Evolutionary conservation across 2,888 invertebrate genomes (phyloP), one percentile per base, ranked within the genome.

Genomic region (Rotaria socialis): DNA sequence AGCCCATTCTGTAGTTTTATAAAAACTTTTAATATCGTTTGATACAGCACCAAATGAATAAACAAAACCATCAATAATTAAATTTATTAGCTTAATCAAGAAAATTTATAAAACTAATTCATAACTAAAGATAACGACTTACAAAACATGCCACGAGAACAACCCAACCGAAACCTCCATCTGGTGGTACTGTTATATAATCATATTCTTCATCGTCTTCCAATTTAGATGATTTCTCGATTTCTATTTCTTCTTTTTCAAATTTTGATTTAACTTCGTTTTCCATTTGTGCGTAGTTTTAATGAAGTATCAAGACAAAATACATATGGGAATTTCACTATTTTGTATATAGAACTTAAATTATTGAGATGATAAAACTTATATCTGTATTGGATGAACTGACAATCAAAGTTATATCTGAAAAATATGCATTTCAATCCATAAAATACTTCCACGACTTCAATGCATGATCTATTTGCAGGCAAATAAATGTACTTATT

Each of bases 61-160:
- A 86, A 96, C 95, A 89, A 97, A 95, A 67, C 98, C 98, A 90
- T 98, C 98, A 35, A 97, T 96, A 84, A 97, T 93, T 84, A 96
- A 43, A 91, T 97, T 96, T 0, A 56, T 84, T 16, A 55, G 10
- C 84, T 84, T 22, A 55, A 84, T 5, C 19, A 55, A 84, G 35
- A 7, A 14, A 52, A 22, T 7, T 4, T 8, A 43, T 2, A 10
- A 22, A 85, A 0, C 24, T 14, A 6, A 43, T 14, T 7, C 16
- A 85, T 35, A 14, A 56, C 27, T 56, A 7, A 5, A 7, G 19
- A 3, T n/a, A 10, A 11, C 4, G 22, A 80, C 80, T 84, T 55
- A 84, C 84, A 22, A 84, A 84, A 55, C 84, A 55, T 8, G 84
- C 84, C 1, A 35, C 0, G 11, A 52, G 47, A 27, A 84, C 47